Base-by-base conservation (phyloP, 2,888 invertebrate species). In the Tetragonula carbonaria region DNA sequence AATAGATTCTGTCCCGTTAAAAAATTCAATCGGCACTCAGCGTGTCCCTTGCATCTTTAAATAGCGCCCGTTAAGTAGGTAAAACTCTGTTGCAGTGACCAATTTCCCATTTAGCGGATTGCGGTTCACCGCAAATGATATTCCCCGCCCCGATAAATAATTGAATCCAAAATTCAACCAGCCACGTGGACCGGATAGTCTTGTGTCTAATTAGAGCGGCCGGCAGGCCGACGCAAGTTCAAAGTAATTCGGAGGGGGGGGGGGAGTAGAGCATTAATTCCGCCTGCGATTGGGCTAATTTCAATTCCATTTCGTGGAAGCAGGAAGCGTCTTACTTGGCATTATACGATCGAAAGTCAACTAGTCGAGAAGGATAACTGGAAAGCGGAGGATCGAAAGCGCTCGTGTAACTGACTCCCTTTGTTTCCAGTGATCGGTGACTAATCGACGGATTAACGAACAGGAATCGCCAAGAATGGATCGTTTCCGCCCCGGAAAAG, bases 361-460 rank as follows among this genome's bases (percentile, higher is more conserved):
- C 66, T 57, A 63, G 45, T 67, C 57, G 21, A 28, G 62, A 33
- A 74, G 67, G 73, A 82, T 63, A 65, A 81, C 65, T 76, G 55
- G 73, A 45, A 28, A 45, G 8, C 45, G 45, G 45, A 45, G 45
- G 45, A 2, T 8, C 8, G 8, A 38, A 38, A 28, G 28, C 33
- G 33, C 33, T 3, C 8, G 45, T 8, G 28, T 45, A 53, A 53
- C 23, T 18, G 23, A 28, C 18, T 62, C 55, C 62, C 59, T 59
- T 62, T 78, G 83, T 82, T 70, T 82, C 70, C 71, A 14, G 8
- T n/a, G 78, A 82, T 59, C 74, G 74, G 45, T 71, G 78, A 78
- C 83, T 82, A 84, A 84, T 84, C 83, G 84, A 72, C 83, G 71
- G 78, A 71, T 72, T 78, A 66, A 70, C 62, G 55, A 28, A 51